Evolutionary conservation across 2,888 invertebrate species (phyloP).

Genomic region (Drosophila atripex): DNA sequence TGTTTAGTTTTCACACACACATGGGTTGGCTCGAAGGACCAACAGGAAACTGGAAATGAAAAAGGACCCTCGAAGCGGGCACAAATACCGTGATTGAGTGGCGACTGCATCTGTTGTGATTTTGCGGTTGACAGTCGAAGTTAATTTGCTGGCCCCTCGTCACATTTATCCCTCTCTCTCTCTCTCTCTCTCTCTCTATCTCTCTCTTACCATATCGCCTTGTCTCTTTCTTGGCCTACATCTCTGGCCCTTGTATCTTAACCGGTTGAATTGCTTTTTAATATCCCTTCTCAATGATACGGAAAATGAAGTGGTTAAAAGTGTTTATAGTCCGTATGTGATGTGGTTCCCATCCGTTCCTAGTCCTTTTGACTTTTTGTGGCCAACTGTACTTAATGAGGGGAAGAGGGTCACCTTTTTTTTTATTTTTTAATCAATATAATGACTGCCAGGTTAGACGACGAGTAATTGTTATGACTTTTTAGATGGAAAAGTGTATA

Average conservation of each 20-base stretch:
- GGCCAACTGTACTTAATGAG: conserved; percentile 14
- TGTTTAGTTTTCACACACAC: conserved; percentile 1
- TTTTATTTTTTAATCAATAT: not conserved
- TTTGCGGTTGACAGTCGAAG: conserved; percentile 75
- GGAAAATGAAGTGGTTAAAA: conserved; percentile 74
- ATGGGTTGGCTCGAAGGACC: not conserved
- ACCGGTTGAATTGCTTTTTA: conserved; percentile 58
- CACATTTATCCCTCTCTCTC: conserved; percentile 28
- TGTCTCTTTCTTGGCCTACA: conserved; percentile 21
- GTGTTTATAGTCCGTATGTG: conserved; percentile 31
- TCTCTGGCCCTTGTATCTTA: conserved; percentile 12
- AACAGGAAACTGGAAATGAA: conserved; percentile 2
- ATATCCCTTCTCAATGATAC: conserved; percentile 69
- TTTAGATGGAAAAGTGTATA: not conserved
- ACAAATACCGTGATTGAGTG: conserved; percentile 69
- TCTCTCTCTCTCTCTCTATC: conserved; percentile 39
- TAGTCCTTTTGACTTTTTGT: conserved; percentile 1
- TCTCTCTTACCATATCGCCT: no score
- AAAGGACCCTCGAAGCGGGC: conserved; percentile 52
- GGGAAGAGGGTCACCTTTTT: not conserved
- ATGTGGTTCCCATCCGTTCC: conserved; percentile 3
- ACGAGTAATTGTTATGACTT: not conserved
- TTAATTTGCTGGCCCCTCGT: conserved; percentile 59
- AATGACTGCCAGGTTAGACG: no score
- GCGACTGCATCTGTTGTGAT: conserved; percentile 74